phyloP scores from a whole-genome alignment of 2,797 vertebrate species.

The Acrossocheilus fasciatus region DNA sequence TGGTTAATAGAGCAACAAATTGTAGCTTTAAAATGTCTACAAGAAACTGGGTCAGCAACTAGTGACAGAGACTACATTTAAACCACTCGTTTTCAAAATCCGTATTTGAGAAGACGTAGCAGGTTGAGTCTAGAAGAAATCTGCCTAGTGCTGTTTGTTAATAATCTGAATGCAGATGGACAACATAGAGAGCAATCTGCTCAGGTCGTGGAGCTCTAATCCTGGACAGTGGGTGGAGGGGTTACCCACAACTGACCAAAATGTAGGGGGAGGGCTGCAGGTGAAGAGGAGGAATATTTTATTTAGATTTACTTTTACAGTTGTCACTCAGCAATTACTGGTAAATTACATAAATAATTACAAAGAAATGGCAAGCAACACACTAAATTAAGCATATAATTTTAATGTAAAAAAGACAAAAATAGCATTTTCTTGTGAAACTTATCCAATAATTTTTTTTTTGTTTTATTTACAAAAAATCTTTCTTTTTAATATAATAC shows the following conservation, averaged over 20 bases:
- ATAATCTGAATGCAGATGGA: slow-evolving; percentile 51
- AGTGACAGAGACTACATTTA: neutral
- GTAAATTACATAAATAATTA: neutral
- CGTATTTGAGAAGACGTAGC: neutral
- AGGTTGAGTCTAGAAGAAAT: slow-evolving; percentile 30
- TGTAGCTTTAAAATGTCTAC: slow-evolving; percentile 4
- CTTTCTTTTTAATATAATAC: neutral
- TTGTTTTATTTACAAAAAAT: no score
- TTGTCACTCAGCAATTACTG: neutral
- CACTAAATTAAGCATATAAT: neutral
- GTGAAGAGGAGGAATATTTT: neutral
- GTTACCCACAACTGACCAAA: slow-evolving; percentile 6
- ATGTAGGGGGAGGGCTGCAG: neutral
- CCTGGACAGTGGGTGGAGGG: slow-evolving; percentile 12
- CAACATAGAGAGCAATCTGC: slow-evolving; percentile 40
- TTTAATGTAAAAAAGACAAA: neutral
- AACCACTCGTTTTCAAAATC: neutral
- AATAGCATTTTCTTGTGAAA: neutral
- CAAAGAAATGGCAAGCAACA: neutral
- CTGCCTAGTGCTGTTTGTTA: neutral
- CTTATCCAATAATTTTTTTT: neutral
- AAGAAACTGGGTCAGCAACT: slow-evolving; percentile 47
- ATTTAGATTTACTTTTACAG: neutral
- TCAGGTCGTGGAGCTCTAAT: slow-evolving; percentile 41
- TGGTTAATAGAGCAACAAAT: slow-evolving; percentile 54